Conservation (phyloP, 2,113 vertebrate species). For the Tachycineta bicolor region DNA sequence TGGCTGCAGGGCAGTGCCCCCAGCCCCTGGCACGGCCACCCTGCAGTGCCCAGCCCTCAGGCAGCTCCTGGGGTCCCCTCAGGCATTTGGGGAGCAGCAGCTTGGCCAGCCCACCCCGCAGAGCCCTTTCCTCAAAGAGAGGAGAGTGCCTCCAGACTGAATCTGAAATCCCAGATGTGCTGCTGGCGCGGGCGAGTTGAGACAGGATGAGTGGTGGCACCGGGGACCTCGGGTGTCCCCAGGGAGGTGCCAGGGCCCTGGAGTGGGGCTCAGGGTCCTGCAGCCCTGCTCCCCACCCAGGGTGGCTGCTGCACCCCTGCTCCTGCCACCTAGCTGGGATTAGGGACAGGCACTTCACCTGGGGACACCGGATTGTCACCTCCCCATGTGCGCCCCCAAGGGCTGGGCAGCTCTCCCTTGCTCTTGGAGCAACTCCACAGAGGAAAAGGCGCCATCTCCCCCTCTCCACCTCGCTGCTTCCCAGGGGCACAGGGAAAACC, state of each 20-base stretch:
- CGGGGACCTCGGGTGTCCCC: not conserved
- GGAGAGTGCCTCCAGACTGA: not conserved
- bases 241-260: not conserved
- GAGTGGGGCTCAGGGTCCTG: accelerated
- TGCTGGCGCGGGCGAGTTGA: accelerated
- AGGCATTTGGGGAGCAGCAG: not conserved
- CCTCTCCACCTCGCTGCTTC: not conserved
- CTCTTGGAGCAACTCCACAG: not conserved
- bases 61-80: not conserved
- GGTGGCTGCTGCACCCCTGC: not conserved
- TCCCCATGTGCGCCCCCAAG: not conserved
- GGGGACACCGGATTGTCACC: not conserved
- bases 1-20: not conserved
- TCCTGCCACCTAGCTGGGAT: not conserved
- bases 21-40: accelerated
- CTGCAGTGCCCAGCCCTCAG: accelerated
- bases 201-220: not conserved
- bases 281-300: not conserved
- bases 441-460: not conserved
- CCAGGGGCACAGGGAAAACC: not conserved
- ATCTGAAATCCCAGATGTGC: not conserved
- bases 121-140: not conserved
- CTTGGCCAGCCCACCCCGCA: not conserved
- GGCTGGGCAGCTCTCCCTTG: not conserved
- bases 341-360: not conserved